These are phyloP conservation scores for Aricia agestis DNA, from an alignment of 1,140 invertebrate genomes.

Conservation along the genomic window DNA sequence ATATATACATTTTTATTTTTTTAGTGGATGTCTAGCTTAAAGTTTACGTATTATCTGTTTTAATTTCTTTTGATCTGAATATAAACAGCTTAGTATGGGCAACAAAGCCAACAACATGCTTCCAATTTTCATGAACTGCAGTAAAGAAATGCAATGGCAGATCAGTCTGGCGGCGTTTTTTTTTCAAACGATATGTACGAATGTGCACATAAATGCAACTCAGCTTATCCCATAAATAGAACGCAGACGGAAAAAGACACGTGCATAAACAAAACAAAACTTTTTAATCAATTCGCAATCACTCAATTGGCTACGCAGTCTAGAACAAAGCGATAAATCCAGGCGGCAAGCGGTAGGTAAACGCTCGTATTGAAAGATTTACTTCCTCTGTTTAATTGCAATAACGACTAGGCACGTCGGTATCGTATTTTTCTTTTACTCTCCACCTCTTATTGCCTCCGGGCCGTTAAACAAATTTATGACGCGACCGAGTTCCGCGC, in stretches of 20 bases:
- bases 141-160: too few species aligned
- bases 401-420: conserved; percentile 75
- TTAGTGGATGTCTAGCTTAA: too few species aligned
- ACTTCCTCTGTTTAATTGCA: conserved; percentile 76
- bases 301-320: conserved; percentile 69
- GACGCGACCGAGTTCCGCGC: conserved; percentile 72
- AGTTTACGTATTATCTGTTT: not conserved
- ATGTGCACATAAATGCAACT: not conserved
- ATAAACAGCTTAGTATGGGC: not conserved
- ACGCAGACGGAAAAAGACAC: not conserved
- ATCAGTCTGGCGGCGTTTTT: too few species aligned
- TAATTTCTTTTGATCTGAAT: not conserved
- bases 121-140: too few species aligned
- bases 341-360: conserved; percentile 65
- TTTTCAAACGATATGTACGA: not conserved
- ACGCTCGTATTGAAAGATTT: conserved; percentile 75
- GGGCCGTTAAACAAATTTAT: conserved; percentile 76
- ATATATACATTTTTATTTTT: too few species aligned
- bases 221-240: not conserved
- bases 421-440: conserved; percentile 76
- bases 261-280: conserved; percentile 21
- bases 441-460: conserved; percentile 74
- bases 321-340: conserved; percentile 75
- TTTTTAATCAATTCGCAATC: conserved; percentile 74
- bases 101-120: too few species aligned